Base-by-base conservation (phyloP, 2,888 invertebrate species). In the Trachelus stipa region DNA sequence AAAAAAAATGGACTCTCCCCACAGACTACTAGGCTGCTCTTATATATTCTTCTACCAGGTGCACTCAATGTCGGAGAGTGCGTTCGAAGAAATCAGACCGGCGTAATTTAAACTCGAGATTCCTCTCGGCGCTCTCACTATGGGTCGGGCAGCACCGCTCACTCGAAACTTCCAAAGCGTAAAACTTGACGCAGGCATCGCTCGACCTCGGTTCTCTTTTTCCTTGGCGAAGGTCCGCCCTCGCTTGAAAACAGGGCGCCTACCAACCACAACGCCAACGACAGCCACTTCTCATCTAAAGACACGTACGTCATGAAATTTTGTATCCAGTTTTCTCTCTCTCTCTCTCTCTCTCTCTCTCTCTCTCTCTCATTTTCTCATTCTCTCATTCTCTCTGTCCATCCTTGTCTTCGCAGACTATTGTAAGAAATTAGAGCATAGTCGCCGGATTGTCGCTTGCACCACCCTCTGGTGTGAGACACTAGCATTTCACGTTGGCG, bases 401-500 rank as follows among this genome's bases (percentile, higher is more conserved):
- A 15, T 56, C 68, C n/a, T 68, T 56, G 30, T 34, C 69, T 34
- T 75, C 31, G 34, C 68, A 37, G 34, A 56, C 56, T 56, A 56
- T 56, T 56, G 56, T 56, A 56, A 56, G 56, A 56, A 56, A 56
- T 56, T 56, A 56, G 56, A 56, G 56, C 56, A 56, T 56, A 56
- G 56, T 56, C 56, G 56, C 23, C 56, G 23, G 56, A 9, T 56
- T 78, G 76, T 79, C 79, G 74, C 77, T 79, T 74, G 78, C 79
- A 78, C 79, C 80, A 81, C 80, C 77, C 75, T 71, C 71, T 31
- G 12, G 34, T 23, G 56, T 23, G 56, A 56, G 56, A 56, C 56
- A 56, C 56, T 56, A 9, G 56, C 71, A 34, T 34, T 71, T 71
- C 33, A 34, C 71, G 75, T 40, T 79, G 15, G 79, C 77, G 79